Conservation (phyloP, 2,797 vertebrate genomes). For the Melanotaenia nigrans region DNA sequence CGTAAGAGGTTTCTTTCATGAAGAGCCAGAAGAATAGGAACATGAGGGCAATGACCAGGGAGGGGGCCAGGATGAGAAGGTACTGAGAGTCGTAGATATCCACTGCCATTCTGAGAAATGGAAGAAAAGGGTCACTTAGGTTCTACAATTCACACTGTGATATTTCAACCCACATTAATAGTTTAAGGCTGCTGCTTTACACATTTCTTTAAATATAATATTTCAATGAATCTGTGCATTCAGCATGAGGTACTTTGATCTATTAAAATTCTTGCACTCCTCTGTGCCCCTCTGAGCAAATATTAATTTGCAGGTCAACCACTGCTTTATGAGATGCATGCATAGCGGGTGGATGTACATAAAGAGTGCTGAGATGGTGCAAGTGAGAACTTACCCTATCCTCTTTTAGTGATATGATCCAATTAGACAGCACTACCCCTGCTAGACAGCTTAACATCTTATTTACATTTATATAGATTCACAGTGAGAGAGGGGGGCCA, state of each 20-base stretch:
- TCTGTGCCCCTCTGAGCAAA: not conserved
- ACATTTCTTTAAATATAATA: not conserved
- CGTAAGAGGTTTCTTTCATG: conserved; percentile 98
- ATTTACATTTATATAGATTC: conserved; percentile 67
- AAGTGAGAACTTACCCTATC: conserved; percentile 34
- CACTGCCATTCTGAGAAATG: conserved; percentile 87
- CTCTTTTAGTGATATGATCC: conserved; percentile 77
- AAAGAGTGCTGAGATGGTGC: conserved; percentile 21
- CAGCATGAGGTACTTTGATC: conserved; percentile 10
- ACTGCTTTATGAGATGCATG: conserved; percentile 6
- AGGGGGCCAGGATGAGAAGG: conserved; percentile 94
- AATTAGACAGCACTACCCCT: conserved; percentile 76
- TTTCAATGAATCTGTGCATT: not conserved
- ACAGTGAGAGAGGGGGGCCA: not conserved
- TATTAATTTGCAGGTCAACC: conserved; percentile 20
- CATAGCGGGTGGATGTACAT: conserved; percentile 8
- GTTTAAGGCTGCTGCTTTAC: conserved; percentile 3
- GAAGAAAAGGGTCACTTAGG: conserved; percentile 9
- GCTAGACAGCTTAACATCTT: conserved; percentile 76
- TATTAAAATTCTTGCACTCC: conserved; percentile 2
- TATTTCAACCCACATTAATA: not conserved
- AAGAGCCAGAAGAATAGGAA: conserved; percentile 99
- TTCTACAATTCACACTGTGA: not conserved
- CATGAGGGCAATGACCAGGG: conserved; percentile 93
- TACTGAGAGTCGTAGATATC: conserved; percentile 97